phyloP scores from a whole-genome alignment of 1,140 invertebrate species.

The Drosophila arizonae region DNA sequence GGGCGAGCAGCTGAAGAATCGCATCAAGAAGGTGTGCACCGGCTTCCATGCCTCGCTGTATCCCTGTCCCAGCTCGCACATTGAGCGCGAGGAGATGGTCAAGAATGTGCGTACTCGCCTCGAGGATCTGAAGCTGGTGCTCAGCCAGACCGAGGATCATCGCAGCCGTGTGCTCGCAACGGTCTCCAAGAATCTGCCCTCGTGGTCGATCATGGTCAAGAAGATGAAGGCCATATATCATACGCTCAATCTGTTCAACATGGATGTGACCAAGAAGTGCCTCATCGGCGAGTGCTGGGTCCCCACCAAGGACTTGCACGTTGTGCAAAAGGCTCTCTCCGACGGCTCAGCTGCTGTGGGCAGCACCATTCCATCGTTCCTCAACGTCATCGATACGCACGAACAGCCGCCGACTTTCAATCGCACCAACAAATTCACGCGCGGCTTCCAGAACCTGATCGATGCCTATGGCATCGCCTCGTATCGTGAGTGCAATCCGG shows the following conservation, averaged over 20 bases:
- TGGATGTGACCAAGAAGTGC: constrained; percentile 96
- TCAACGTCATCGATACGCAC: constrained; percentile 95
- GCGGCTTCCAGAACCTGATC: constrained; percentile 97
- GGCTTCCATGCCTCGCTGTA: constrained; percentile 98
- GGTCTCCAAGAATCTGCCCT: constrained; percentile 96
- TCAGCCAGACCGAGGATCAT: constrained; percentile 98
- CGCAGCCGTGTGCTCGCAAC: constrained; percentile 93
- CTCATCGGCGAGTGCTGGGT: constrained; percentile 99
- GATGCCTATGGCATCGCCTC: constrained; percentile 97
- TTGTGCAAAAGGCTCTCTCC: constrained; percentile 95
- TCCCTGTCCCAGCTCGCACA: constrained; percentile 95
- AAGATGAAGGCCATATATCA: constrained; percentile 98
- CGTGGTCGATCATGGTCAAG: constrained; percentile 94
- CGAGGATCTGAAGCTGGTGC: constrained; percentile 96
- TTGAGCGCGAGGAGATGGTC: constrained; percentile 96
- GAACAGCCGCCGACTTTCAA: constrained; percentile 98
- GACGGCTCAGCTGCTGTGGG: constrained; percentile 96
- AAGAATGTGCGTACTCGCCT: constrained; percentile 96
- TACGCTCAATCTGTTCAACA: constrained; percentile 94
- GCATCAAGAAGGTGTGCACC: constrained; percentile 98
- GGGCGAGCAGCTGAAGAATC: constrained; percentile 97
- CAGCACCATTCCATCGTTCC: constrained; percentile 96
- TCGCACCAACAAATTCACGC: constrained; percentile 97
- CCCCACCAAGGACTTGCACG: constrained; percentile 91
- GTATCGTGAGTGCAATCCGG: constrained; percentile 92